Conservation (phyloP, 2,113 vertebrate genomes). For the Trogon surrucura region DNA sequence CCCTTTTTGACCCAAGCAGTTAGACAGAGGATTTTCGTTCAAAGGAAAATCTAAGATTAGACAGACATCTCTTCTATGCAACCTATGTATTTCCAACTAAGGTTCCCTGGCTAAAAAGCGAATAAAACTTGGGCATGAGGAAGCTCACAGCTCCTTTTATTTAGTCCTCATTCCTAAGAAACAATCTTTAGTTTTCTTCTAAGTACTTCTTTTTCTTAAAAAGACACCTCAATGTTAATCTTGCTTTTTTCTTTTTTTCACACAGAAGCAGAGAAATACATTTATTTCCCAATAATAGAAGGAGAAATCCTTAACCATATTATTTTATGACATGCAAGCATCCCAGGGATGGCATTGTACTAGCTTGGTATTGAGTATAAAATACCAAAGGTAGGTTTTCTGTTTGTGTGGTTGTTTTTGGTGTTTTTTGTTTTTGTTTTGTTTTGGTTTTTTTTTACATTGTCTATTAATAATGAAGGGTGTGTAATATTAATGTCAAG, state of each 20-base stretch:
- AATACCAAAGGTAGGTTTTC: neutral
- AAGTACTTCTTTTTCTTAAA: neutral
- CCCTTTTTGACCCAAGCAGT: neutral
- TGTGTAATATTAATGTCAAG: neutral
- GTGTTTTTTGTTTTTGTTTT: neutral
- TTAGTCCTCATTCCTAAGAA: neutral
- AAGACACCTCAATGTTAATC: neutral
- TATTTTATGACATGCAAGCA: neutral
- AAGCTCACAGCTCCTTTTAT: neutral
- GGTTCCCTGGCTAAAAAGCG: neutral
- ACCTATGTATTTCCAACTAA: neutral
- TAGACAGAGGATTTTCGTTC: constrained; percentile 8
- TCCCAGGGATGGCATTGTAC: neutral
- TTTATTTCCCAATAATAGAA: neutral
- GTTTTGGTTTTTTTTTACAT: neutral
- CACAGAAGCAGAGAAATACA: neutral
- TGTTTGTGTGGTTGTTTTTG: no score
- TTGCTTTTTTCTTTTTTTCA: neutral
- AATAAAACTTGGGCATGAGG: neutral
- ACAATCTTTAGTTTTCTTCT: neutral
- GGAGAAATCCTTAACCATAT: neutral
- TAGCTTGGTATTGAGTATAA: neutral
- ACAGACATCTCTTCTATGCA: neutral
- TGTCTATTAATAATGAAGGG: neutral
- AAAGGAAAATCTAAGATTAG: constrained; percentile 1